Percentiles rank a stretch among this genome's conserved stretches.
Evolutionary conservation across 2,888 invertebrate genomes (phyloP).

Genomic region (Cyaniris semiargus): DNA sequence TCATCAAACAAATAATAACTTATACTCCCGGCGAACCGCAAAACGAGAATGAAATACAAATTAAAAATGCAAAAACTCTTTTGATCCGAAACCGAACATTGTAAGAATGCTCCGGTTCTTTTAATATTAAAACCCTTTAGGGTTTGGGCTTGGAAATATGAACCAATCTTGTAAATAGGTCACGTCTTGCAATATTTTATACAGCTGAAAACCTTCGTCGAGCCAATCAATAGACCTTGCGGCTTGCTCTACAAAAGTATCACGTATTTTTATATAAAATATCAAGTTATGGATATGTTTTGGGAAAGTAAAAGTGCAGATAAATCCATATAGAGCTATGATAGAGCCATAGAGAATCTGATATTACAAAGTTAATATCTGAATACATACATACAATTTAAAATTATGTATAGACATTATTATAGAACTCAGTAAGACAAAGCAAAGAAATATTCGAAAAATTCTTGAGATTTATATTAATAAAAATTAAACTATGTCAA

Average conservation of each 20-base stretch:
- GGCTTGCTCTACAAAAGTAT: conserved; percentile 28
- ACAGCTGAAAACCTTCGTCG: conserved; percentile 20
- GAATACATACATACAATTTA: no score
- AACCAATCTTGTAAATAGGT: conserved; percentile 27
- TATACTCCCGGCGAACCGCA: background rate
- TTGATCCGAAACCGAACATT: background rate
- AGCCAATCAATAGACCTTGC: conserved; percentile 29
- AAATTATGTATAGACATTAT: no score
- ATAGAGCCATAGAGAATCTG: no score
- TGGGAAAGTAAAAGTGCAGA: conserved; percentile 25
- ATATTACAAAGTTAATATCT: no score
- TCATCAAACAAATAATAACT: background rate
- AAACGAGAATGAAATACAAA: background rate
- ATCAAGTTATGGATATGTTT: background rate
- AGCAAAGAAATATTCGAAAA: no score
- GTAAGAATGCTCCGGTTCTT: conserved; percentile 14
- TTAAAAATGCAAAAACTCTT: conserved; percentile 19
- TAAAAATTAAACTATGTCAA: no score
- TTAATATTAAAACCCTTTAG: conserved; percentile 20
- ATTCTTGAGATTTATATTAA: no score
- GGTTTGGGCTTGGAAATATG: conserved; percentile 28
- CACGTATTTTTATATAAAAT: conserved; percentile 24
- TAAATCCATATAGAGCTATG: conserved; percentile 13
- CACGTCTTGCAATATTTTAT: conserved; percentile 29
- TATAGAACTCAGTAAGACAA: no score